Evolutionary conservation across 2,113 vertebrate species (phyloP).

Genomic region (Plecotus auritus): DNA sequence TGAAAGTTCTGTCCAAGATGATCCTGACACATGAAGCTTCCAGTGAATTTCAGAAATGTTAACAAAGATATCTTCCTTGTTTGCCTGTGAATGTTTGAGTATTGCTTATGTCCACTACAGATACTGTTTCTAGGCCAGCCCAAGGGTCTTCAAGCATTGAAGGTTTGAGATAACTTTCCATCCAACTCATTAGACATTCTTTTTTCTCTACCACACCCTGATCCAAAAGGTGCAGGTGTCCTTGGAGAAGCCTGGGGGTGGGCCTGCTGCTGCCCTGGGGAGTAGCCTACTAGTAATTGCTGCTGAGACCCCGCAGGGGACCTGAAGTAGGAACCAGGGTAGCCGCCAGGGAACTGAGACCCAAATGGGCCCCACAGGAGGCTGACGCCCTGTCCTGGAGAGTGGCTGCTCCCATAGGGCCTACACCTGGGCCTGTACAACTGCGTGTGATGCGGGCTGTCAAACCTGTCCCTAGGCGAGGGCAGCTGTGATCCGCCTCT

Average conservation of each 20-base stretch:
- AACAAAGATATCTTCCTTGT: slow-evolving; percentile 91
- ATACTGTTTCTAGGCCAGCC: slow-evolving; percentile 90
- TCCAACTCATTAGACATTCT: slow-evolving; percentile 90
- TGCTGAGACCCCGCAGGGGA: too few species aligned
- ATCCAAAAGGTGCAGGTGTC: slow-evolving; percentile 91
- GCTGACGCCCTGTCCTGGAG: too few species aligned
- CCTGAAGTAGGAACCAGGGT: too few species aligned
- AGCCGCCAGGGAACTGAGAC: too few species aligned
- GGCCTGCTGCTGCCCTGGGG: too few species aligned
- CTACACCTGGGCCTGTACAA: too few species aligned
- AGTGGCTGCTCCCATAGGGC: too few species aligned
- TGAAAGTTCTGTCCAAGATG: slow-evolving; percentile 75
- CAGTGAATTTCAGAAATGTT: slow-evolving; percentile 77
- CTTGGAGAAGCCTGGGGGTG: slow-evolving; percentile 86
- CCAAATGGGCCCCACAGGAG: too few species aligned
- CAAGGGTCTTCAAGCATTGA: slow-evolving; percentile 95
- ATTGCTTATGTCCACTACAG: slow-evolving; percentile 87
- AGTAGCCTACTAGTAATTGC: too few species aligned
- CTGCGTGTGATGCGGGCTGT: too few species aligned
- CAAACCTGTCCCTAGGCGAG: too few species aligned
- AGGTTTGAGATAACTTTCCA: slow-evolving; percentile 93
- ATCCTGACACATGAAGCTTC: slow-evolving; percentile 78
- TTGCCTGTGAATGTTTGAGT: slow-evolving; percentile 85
- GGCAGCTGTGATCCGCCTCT: too few species aligned
- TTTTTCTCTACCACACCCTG: slow-evolving; percentile 89